These are phyloP conservation scores for Himalopsyche tibetana DNA, from an alignment of 2,888 invertebrate genomes.

Conservation along the genomic window DNA sequence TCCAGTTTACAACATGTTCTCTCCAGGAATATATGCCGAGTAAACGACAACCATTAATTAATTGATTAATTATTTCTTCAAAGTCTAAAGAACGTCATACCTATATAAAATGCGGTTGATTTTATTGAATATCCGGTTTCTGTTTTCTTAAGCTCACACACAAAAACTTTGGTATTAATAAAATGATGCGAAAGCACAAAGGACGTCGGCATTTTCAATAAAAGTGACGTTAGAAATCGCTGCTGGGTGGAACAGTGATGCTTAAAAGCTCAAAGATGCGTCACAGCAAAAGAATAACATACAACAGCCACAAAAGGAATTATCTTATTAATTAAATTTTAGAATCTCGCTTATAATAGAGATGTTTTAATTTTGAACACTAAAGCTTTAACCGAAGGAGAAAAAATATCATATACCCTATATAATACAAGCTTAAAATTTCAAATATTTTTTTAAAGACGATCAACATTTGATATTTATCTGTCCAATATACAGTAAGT, in stretches of 20 bases:
- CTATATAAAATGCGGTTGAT: neutral
- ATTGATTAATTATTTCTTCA: neutral
- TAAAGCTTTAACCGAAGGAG: too few species aligned
- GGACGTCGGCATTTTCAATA: neutral
- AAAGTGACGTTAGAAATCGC: neutral
- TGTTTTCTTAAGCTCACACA: neutral
- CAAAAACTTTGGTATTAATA: conserved; percentile 6
- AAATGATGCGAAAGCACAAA: neutral
- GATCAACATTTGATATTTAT: too few species aligned
- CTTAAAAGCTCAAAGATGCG: neutral
- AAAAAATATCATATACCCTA: too few species aligned
- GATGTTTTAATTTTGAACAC: too few species aligned
- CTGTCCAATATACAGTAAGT: too few species aligned
- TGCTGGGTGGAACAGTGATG: neutral
- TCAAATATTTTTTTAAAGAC: too few species aligned
- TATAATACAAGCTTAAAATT: too few species aligned
- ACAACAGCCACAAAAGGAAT: too few species aligned
- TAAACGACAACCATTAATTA: neutral
- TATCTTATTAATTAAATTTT: too few species aligned
- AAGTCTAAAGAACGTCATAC: neutral
- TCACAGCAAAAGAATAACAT: too few species aligned
- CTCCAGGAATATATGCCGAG: neutral
- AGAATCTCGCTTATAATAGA: too few species aligned
- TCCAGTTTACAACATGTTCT: neutral
- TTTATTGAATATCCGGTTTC: conserved; percentile 26